Evolutionary conservation across 2,797 vertebrate genomes (phyloP).

Genomic region (Apogon hyalosoma): DNA sequence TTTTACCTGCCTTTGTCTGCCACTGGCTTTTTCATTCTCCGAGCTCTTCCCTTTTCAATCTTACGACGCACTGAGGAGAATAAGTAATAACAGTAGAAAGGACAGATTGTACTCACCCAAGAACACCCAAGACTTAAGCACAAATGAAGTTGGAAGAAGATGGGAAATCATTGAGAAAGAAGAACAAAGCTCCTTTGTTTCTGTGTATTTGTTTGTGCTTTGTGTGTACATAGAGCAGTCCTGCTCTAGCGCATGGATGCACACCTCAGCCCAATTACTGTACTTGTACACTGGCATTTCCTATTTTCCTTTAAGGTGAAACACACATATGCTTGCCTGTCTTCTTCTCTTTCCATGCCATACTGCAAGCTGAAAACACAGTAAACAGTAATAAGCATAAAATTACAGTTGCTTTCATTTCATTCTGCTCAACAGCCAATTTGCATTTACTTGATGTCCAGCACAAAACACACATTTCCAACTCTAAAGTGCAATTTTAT

Average conservation of each 20-base stretch:
- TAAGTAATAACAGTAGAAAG: slow-evolving; percentile 1
- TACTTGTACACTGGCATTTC: slow-evolving; percentile 27
- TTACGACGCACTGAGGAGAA: background rate
- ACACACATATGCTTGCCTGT: background rate
- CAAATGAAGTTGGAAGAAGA: slow-evolving; percentile 11
- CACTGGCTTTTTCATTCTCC: slow-evolving; percentile 9
- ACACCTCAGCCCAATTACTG: slow-evolving; percentile 49
- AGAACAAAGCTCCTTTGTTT: background rate
- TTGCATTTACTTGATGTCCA: background rate
- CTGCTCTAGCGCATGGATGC: slow-evolving; percentile 21
- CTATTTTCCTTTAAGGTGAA: slow-evolving; percentile 17
- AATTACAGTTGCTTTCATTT: slow-evolving; percentile 1
- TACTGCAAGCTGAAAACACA: background rate
- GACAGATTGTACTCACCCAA: background rate
- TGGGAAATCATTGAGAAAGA: slow-evolving; percentile 1
- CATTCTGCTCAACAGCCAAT: background rate
- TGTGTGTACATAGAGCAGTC: slow-evolving; percentile 1
- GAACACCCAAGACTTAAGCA: slow-evolving; percentile 9
- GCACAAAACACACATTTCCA: no score
- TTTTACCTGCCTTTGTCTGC: slow-evolving; percentile 40
- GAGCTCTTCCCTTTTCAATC: slow-evolving; percentile 20
- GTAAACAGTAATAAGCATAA: background rate
- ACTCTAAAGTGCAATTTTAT: no score
- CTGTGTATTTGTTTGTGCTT: slow-evolving; percentile 10
- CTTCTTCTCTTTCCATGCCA: background rate